phyloP scores from a whole-genome alignment of 2,888 invertebrate species.

The Charanyca ferruginea region DNA sequence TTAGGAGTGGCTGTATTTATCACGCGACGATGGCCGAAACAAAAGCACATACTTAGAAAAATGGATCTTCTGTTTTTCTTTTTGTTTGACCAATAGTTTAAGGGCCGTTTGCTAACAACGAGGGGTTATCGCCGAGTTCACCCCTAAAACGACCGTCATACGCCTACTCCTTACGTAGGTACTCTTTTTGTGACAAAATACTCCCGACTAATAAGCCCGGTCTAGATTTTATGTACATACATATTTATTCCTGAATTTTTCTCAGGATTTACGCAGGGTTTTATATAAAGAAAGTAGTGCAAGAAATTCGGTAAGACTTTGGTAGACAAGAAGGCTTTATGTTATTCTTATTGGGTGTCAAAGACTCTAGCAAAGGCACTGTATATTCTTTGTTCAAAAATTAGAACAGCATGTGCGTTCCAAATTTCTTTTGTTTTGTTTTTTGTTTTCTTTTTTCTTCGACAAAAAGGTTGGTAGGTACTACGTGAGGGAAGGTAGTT shows the following conservation, averaged over 20 bases:
- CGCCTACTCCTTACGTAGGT: slow-evolving; percentile 9
- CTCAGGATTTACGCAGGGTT: slow-evolving; percentile 1
- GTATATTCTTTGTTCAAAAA: slow-evolving; percentile 4
- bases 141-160: slow-evolving; percentile 28
- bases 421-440: slow-evolving; percentile 38
- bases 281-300: slow-evolving; percentile 11
- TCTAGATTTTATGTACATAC: slow-evolving; percentile 17
- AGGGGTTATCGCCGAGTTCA: slow-evolving; percentile 42
- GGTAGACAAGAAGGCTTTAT: background rate
- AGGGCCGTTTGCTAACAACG: slow-evolving; percentile 54
- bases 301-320: background rate
- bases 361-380: too few relatives aligned
- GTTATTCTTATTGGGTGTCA: background rate
- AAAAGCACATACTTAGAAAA: background rate
- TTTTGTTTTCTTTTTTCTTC: slow-evolving; percentile 13
- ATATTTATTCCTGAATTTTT: slow-evolving; percentile 11
- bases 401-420: slow-evolving; percentile 23
- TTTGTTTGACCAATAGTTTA: slow-evolving; percentile 17
- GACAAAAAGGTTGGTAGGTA: background rate
- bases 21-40: too few relatives aligned
- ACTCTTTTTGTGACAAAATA: slow-evolving; percentile 48
- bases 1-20: too few relatives aligned
- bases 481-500: slow-evolving; percentile 6
- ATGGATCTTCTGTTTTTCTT: slow-evolving; percentile 25
- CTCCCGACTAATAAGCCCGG: slow-evolving; percentile 43